Percentiles rank a stretch among this genome's conserved stretches.
These are phyloP conservation scores for Erebia ligea DNA, from an alignment of 2,888 invertebrate genomes.

Conservation along the genomic window DNA sequence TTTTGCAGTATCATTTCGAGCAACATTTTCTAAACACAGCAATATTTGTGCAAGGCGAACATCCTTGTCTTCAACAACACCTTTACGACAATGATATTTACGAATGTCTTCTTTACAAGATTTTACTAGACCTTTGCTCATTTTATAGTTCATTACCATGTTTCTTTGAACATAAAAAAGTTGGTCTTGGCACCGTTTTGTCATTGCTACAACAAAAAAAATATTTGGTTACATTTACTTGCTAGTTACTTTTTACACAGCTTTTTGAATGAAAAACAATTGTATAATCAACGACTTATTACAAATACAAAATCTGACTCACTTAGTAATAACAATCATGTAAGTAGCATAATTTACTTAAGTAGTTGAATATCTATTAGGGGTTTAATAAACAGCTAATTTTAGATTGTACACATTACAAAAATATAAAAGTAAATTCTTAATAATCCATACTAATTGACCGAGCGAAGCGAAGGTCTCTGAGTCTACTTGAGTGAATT, in stretches of 20 bases:
- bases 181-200: slow-evolving; percentile 90
- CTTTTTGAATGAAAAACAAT: neutral
- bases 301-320: neutral
- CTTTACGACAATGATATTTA: slow-evolving; percentile 92
- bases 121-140: slow-evolving; percentile 93
- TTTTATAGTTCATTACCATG: slow-evolving; percentile 94
- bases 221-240: slow-evolving; percentile 1
- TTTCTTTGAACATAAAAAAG: slow-evolving; percentile 93
- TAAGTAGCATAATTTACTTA: no score
- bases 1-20: slow-evolving; percentile 88
- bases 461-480: no score
- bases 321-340: no score
- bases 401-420: no score
- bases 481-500: no score
- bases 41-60: slow-evolving; percentile 95
- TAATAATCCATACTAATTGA: no score
- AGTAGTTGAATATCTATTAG: no score
- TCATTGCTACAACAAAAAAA: slow-evolving; percentile 72
- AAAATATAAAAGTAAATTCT: no score
- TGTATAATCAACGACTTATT: no score
- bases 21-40: slow-evolving; percentile 93
- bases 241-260: slow-evolving; percentile 4
- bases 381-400: no score
- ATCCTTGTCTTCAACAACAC: slow-evolving; percentile 91
- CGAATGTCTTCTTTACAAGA: slow-evolving; percentile 96